Evolutionary conservation across 2,113 vertebrate genomes (phyloP).

Genomic region (Oryzias melastigma): DNA sequence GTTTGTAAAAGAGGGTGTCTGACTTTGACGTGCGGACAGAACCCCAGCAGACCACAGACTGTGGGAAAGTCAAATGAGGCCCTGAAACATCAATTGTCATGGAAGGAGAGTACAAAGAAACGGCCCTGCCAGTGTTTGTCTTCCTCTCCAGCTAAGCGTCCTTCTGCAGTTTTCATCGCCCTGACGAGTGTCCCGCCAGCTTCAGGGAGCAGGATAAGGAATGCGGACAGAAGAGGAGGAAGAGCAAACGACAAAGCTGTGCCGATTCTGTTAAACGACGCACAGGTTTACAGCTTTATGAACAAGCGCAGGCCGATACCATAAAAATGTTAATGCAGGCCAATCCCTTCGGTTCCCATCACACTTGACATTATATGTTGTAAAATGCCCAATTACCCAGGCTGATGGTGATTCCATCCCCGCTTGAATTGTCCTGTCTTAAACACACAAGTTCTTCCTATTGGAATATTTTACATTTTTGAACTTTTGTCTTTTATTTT

Average conservation of each 20-base stretch:
- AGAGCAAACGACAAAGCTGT: conserved; percentile 13
- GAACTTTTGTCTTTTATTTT: not conserved
- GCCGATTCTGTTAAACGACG: conserved; percentile 43
- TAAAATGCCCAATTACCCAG: conserved; percentile 40
- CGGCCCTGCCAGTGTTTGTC: conserved; percentile 70
- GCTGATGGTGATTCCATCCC: conserved; percentile 15
- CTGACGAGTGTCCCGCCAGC: conserved; percentile 41
- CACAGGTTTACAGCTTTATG: conserved; percentile 57
- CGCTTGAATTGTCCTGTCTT: conserved; percentile 17
- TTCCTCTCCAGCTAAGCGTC: conserved; percentile 54
- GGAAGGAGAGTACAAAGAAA: conserved; percentile 58
- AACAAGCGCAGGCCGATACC: conserved; percentile 43
- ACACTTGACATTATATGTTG: conserved; percentile 51
- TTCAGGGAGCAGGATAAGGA: conserved; percentile 31
- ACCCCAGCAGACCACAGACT: conserved; percentile 47
- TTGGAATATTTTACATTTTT: not conserved
- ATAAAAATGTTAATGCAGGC: conserved; percentile 56
- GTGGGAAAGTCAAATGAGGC: conserved; percentile 77
- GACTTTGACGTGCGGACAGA: conserved; percentile 35
- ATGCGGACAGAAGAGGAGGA: conserved; percentile 2
- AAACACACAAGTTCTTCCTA: not conserved
- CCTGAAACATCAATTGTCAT: conserved; percentile 54
- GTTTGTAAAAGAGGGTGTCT: conserved; percentile 22
- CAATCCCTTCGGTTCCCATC: conserved; percentile 28
- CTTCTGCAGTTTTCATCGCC: conserved; percentile 40